Evolutionary conservation across 1,140 invertebrate species (phyloP), one percentile per base, ranked within the genome.

Genomic region (Drosophila tristis): DNA sequence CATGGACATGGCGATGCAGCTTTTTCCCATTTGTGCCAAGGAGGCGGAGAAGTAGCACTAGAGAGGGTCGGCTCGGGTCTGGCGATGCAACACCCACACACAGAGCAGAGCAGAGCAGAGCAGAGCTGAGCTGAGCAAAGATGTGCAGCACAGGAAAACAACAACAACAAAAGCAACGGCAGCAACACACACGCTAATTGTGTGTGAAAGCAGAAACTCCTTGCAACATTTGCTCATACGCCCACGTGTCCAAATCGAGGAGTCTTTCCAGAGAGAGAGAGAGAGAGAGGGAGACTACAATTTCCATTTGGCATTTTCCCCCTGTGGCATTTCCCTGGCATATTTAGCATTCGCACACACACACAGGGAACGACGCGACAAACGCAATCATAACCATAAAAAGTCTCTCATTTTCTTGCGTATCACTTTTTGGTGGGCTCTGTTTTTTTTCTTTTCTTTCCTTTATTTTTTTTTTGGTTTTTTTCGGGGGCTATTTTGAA

Each of bases 321-420:
- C 31, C 31, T 35, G 31, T 13, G 35, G 35, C 35, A 39, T 86
- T 82, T 73, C 63, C 78, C 48, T 82, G 66, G 84, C 84, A 87
- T 87, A 87, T 82, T 87, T 89, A 87, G 75, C 84, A 89, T 89
- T 82, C 79, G 78, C 81, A 86, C 58, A 39, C 20, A 56, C 20
- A 56, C 50, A 43, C 23, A 25, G 16, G 16, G 16, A 43, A 15
- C 43, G 16, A 49, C 44, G 20, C 54, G 29, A 71, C 66, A 74
- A 72, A 85, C 81, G 82, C 84, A 87, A 87, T 87, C 82, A 87
- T 87, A 87, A 87, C 82, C 82, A 87, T 87, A 87, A 87, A 87
- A 59, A 85, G 80, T 85, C 67, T 50, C 71, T 78, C 66, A 70
- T 78, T 74, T 79, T 74, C 64, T 63, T 49, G 20, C 57, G 49